Evolutionary conservation across 35 echinoderm and acorn worm species (phyloP), one percentile per base, ranked within the genome.

Genomic region (Ophiothrix spiculata): DNA sequence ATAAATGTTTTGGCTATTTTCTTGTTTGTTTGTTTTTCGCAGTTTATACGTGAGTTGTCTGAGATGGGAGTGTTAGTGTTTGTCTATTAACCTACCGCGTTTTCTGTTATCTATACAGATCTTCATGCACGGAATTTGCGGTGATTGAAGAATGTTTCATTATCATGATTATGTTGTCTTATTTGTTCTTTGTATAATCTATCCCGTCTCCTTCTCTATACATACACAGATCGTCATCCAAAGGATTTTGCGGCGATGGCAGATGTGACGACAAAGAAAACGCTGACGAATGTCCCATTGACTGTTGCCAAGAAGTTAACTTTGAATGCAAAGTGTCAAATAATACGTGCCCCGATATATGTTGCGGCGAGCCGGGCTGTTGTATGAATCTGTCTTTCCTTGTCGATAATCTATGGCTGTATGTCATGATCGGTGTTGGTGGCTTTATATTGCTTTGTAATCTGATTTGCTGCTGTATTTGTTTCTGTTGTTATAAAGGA

Each of bases 181-280:
- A n/a, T n/a, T n/a, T n/a, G n/a, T n/a, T n/a, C n/a, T n/a, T n/a
- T n/a, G n/a, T n/a, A n/a, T n/a, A n/a, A n/a, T n/a, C n/a, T n/a
- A n/a, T n/a, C n/a, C n/a, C n/a, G n/a, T n/a, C n/a, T n/a, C n/a
- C n/a, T n/a, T n/a, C n/a, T n/a, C n/a, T n/a, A n/a, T n/a, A n/a
- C n/a, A n/a, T n/a, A n/a, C n/a, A n/a, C n/a, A 87, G 85, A 34
- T 87, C 46, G 11, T 37, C 79, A 40, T 56, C 19, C 0, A 38
- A 74, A 19, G 87, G 78, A 31, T 89, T 89, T 40, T 89, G 87
- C 37, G 87, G 87, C 37, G 87, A 89, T 36, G 87, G 87, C 31
- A 78, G 87, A 13, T 89, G 87, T 38, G 87, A 89, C 56, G n/a
- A 40, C 19, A 81, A 1, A 23, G 87, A 89, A 49, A 64, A 21